A percentile compares a stretch with the other conserved stretches of the same genome.
Evolutionary conservation across 2,888 invertebrate genomes (phyloP).

Genomic region (Ophioninae sp.): DNA sequence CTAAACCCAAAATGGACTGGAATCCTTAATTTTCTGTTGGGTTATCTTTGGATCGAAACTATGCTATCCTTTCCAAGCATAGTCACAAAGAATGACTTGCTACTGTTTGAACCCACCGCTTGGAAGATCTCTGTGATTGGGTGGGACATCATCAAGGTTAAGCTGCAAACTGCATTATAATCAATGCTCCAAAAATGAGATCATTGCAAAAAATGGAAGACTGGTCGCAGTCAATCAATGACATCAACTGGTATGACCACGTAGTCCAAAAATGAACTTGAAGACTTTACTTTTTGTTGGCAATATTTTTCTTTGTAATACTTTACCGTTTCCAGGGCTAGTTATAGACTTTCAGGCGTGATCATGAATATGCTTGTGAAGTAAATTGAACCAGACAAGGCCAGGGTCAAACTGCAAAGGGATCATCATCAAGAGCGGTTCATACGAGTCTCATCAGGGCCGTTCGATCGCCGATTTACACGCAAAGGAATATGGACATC

Average conservation of each 20-base stretch:
- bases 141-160: no score
- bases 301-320: not conserved
- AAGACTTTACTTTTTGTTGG: no score
- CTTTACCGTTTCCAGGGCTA: not conserved
- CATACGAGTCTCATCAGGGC: not conserved
- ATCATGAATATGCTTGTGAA: not conserved
- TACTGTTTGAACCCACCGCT: no score
- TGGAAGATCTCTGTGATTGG: no score
- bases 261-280: no score
- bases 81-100: not conserved
- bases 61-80: not conserved
- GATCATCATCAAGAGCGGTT: not conserved
- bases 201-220: not conserved
- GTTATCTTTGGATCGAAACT: not conserved
- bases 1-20: no score
- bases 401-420: not conserved
- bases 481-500: not conserved
- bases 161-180: no score
- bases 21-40: no score
- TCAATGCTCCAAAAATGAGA: not conserved
- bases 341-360: not conserved
- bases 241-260: no score
- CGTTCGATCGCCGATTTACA: constrained; percentile 9
- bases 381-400: not conserved
- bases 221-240: not conserved